Conservation (phyloP, 2,888 invertebrate species). For the Allophyes oxyacanthae region DNA sequence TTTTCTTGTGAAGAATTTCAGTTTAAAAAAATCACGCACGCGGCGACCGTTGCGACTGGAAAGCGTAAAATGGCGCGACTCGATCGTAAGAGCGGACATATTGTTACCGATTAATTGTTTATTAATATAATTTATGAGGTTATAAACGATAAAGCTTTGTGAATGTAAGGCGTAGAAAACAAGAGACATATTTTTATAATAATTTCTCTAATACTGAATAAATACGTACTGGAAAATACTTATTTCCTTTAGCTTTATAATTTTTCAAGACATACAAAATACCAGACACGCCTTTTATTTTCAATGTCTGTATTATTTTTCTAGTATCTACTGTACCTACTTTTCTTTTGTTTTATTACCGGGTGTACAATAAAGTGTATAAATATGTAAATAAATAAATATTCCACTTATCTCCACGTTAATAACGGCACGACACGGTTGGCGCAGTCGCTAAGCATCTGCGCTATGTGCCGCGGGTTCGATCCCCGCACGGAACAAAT, state of each 20-base stretch:
- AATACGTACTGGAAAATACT: no score
- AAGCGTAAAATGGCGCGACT: conserved; percentile 79
- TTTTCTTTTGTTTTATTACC: no score
- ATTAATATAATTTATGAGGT: conserved; percentile 44
- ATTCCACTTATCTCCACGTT: no score
- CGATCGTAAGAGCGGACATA: conserved; percentile 48
- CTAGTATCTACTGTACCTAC: neutral
- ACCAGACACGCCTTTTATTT: no score
- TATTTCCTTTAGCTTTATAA: no score
- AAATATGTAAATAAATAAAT: no score
- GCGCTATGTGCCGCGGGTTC: no score
- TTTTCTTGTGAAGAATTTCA: conserved; percentile 84
- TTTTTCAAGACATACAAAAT: neutral
- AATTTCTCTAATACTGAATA: conserved; percentile 9
- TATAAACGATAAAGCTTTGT: conserved; percentile 24
- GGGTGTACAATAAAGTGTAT: no score
- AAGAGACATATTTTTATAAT: conserved; percentile 17
- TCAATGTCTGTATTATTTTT: no score
- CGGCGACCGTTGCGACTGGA: conserved; percentile 77
- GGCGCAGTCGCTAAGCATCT: no score
- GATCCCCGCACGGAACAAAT: no score
- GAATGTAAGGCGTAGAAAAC: conserved; percentile 33
- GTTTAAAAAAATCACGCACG: conserved; percentile 71
- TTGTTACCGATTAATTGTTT: conserved; percentile 57
- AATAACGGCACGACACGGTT: no score